phyloP scores from a whole-genome alignment of 2,797 vertebrate genomes.

The Melanotaenia pygmaea region DNA sequence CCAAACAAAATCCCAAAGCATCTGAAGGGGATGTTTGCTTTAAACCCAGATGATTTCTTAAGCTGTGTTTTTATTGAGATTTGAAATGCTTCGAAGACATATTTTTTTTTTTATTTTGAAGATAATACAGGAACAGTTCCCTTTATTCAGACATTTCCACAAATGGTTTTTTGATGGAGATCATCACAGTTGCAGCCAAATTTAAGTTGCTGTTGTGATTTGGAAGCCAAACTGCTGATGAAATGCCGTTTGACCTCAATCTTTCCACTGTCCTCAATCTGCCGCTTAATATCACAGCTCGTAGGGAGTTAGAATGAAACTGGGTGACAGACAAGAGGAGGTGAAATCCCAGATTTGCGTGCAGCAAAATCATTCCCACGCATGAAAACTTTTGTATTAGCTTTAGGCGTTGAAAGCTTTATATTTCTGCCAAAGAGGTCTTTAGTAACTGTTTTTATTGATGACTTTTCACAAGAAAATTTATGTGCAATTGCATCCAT shows the following conservation, averaged over 20 bases:
- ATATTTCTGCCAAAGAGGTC: not conserved
- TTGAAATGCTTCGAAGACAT: conserved; percentile 18
- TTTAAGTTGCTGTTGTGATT: conserved; percentile 18
- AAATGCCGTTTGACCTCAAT: conserved; percentile 69
- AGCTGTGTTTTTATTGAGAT: conserved; percentile 51
- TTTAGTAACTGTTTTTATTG: not conserved
- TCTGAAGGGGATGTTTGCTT: conserved; percentile 46
- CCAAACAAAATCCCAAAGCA: conserved; percentile 60
- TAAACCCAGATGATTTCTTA: conserved; percentile 40
- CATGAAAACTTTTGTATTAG: not conserved
- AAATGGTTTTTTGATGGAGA: conserved; percentile 21
- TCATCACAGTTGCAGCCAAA: not conserved
- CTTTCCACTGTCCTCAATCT: conserved; percentile 71
- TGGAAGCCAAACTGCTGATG: conserved; percentile 52
- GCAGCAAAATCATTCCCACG: conserved; percentile 2
- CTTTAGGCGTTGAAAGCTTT: conserved; percentile 4
- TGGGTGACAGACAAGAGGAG: not conserved
- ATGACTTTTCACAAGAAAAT: not conserved
- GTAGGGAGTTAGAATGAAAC: conserved; percentile 13
- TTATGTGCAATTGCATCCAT: not conserved
- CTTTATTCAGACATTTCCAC: not conserved
- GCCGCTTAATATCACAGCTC: conserved; percentile 62
- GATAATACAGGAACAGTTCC: not conserved
- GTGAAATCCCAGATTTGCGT: conserved; percentile 37
- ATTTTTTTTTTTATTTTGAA: not conserved